A percentile compares a stretch with the other conserved stretches of the same genome.
phyloP scores from a whole-genome alignment of 2,113 vertebrate genomes.

The Tamias sibiricus region DNA sequence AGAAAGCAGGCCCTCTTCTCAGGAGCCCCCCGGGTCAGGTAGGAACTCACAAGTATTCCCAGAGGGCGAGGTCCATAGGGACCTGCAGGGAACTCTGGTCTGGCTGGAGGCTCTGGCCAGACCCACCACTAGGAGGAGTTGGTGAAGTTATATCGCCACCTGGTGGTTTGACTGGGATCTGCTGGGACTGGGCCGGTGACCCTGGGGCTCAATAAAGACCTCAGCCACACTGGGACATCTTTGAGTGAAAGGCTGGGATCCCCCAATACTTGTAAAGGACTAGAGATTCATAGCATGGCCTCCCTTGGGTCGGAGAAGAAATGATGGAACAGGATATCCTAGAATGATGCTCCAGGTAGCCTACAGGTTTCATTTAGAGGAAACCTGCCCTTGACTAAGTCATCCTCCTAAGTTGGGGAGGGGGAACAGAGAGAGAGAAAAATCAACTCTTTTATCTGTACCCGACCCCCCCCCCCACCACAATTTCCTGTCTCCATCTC shows the following conservation, averaged over 20 bases:
- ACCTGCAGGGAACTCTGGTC: neutral
- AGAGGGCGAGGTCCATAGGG: neutral
- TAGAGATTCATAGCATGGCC: neutral
- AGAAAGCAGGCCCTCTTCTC: neutral
- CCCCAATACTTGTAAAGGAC: neutral
- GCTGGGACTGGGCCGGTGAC: neutral
- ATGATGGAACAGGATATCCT: neutral
- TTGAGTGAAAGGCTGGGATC: neutral
- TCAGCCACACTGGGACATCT: neutral
- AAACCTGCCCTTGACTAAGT: neutral
- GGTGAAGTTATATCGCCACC: slow-evolving; percentile 69
- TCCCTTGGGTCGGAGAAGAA: neutral
- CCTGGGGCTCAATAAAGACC: neutral
- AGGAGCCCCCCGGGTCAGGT: neutral
- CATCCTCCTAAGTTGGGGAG: neutral
- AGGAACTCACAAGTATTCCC: neutral
- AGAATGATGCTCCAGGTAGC: neutral
- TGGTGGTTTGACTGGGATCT: slow-evolving; percentile 58
- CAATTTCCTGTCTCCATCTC: neutral
- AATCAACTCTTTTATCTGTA: neutral
- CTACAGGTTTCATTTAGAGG: neutral
- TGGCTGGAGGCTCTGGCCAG: neutral
- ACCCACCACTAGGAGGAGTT: neutral
- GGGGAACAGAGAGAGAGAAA: neutral
- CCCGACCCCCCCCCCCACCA: too few species aligned